Conservation (phyloP, 2,888 invertebrate species). For the Camponotus fellah region DNA sequence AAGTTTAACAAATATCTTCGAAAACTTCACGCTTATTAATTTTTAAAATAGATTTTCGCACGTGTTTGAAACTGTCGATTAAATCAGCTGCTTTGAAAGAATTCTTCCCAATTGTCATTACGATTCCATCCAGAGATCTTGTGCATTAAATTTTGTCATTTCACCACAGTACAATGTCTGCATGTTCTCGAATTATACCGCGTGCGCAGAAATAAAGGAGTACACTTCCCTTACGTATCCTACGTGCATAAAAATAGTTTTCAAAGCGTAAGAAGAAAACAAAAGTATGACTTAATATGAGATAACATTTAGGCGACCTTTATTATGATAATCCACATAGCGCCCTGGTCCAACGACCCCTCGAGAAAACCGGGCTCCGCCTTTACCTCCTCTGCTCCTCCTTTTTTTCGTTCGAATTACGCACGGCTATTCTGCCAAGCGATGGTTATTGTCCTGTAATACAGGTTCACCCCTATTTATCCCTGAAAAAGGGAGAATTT, state of each 20-base stretch:
- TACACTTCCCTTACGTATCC: conserved; percentile 23
- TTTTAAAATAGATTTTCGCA: not conserved
- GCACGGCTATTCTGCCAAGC: conserved; percentile 64
- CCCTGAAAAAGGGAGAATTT: conserved; percentile 82
- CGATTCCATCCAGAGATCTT: conserved; percentile 4
- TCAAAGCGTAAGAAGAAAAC: conserved; percentile 75
- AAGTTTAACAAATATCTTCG: not conserved
- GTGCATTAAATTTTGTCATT: conserved; percentile 10
- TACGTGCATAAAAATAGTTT: conserved; percentile 56
- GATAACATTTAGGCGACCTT: conserved; percentile 83
- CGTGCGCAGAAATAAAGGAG: conserved; percentile 42
- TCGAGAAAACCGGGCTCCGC: conserved; percentile 72
- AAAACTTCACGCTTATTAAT: not conserved
- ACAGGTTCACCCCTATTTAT: conserved; percentile 84
- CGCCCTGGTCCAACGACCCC: conserved; percentile 84
- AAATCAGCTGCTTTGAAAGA: not conserved
- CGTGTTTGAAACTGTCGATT: not conserved
- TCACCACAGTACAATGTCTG: not conserved
- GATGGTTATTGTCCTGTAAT: conserved; percentile 81
- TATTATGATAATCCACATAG: conserved; percentile 83
- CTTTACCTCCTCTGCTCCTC: conserved; percentile 35
- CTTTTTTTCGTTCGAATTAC: conserved; percentile 47
- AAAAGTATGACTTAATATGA: conserved; percentile 83
- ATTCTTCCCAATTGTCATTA: conserved; percentile 4
- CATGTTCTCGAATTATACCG: conserved; percentile 4